These are phyloP conservation scores for Sminthurinus aureus DNA, from an alignment of 2,888 invertebrate species.

Conservation along the genomic window DNA sequence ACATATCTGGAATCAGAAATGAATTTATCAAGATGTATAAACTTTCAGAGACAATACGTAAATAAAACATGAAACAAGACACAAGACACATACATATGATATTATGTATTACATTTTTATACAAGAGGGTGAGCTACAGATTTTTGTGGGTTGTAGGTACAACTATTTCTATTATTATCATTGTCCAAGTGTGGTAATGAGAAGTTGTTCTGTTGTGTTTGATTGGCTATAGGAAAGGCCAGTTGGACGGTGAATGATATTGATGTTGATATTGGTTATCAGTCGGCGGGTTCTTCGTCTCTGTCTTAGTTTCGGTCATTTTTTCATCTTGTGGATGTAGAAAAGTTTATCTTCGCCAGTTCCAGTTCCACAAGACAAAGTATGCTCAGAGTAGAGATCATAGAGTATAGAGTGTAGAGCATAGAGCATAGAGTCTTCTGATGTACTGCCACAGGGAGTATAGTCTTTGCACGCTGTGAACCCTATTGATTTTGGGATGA, in stretches of 20 bases:
- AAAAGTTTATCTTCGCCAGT: background rate
- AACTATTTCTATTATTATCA: background rate
- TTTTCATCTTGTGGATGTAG: background rate
- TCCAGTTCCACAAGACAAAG: too few species aligned
- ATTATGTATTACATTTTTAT: too few species aligned
- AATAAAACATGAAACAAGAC: too few species aligned
- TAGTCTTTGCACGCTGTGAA: conserved; percentile 52
- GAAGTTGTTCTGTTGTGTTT: background rate
- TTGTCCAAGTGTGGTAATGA: background rate
- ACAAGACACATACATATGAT: too few species aligned
- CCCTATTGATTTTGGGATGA: conserved; percentile 58
- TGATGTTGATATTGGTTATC: too few species aligned
- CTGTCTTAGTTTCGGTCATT: too few species aligned
- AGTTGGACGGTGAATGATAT: background rate
- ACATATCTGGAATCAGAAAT: conserved; percentile 2
- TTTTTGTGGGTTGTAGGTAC: too few species aligned
- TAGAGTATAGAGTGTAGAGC: too few species aligned
- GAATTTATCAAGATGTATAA: conserved; percentile 23
- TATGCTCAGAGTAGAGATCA: too few species aligned
- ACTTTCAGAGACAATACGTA: background rate
- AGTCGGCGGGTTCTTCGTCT: background rate
- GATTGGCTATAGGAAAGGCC: background rate
- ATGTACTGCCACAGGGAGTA: conserved; percentile 18
- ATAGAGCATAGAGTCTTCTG: too few species aligned
- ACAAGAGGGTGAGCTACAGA: too few species aligned